Evolutionary conservation across 2,113 vertebrate species (phyloP).

Genomic region (Etheostoma spectabile): DNA sequence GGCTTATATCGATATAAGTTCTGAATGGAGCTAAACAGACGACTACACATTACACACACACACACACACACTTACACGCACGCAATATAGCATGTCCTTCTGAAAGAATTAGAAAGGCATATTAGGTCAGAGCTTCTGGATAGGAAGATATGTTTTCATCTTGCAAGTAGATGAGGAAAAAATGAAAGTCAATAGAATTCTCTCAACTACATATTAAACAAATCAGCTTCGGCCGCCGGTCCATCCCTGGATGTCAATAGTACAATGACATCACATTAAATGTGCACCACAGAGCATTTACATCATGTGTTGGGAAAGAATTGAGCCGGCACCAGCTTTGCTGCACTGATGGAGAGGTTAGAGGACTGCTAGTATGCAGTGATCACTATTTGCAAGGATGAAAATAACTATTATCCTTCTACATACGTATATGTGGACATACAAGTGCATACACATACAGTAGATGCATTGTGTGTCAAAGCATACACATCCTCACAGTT

Average conservation of each 20-base stretch:
- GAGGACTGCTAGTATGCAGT: conserved; percentile 31
- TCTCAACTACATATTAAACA: conserved; percentile 80
- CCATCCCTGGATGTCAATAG: conserved; percentile 74
- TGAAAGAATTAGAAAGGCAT: conserved; percentile 75
- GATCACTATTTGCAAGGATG: conserved; percentile 56
- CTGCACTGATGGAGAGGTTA: conserved; percentile 52
- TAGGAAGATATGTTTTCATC: conserved; percentile 82
- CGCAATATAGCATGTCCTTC: conserved; percentile 62
- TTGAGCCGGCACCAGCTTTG: conserved; percentile 38
- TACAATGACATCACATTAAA: conserved; percentile 76
- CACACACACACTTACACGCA: not conserved
- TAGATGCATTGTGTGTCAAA: not conserved
- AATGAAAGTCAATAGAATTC: conserved; percentile 79
- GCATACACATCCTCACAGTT: not conserved
- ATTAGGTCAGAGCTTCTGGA: conserved; percentile 74
- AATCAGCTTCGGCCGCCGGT: conserved; percentile 72
- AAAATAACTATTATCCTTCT: conserved; percentile 36
- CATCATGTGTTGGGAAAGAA: conserved; percentile 49
- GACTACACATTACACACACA: conserved; percentile 29
- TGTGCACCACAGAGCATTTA: conserved; percentile 66
- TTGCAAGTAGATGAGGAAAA: conserved; percentile 74
- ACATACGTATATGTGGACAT: not conserved
- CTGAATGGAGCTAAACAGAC: conserved; percentile 73
- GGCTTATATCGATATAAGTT: conserved; percentile 83
- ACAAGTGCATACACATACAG: not conserved